Conservation (phyloP, 1,140 invertebrate species). For the Xylocopa sonorina region DNA sequence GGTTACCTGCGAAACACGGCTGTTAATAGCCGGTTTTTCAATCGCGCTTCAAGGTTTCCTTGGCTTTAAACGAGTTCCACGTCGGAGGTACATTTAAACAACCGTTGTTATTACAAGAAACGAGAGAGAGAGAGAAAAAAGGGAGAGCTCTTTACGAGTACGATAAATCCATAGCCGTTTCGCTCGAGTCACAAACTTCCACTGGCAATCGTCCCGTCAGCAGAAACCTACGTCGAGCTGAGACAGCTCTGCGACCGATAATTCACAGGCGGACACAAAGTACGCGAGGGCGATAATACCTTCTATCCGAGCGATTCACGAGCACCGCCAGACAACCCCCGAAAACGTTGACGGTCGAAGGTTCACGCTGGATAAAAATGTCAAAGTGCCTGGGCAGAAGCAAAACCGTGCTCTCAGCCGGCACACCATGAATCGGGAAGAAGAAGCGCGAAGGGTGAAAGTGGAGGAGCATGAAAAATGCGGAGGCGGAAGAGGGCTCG, state of each 20-base stretch:
- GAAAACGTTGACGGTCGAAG: neutral
- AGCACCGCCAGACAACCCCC: neutral
- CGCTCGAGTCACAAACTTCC: neutral
- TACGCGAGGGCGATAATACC: neutral
- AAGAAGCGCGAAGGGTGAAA: neutral
- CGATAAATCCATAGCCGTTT: neutral
- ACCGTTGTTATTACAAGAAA: neutral
- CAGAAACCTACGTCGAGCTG: neutral
- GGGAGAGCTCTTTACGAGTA: too few species aligned
- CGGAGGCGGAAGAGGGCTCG: neutral
- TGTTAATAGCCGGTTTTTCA: constrained; percentile 15
- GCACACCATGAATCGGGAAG: neutral
- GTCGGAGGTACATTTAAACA: neutral
- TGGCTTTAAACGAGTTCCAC: constrained; percentile 2
- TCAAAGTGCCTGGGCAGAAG: neutral
- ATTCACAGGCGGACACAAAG: neutral
- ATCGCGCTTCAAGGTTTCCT: neutral
- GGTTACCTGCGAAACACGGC: constrained; percentile 28
- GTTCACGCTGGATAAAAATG: constrained; percentile 2
- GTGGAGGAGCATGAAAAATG: neutral
- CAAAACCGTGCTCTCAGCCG: neutral
- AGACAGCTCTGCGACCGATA: neutral
- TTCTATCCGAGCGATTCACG: neutral
- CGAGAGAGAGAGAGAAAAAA: neutral
- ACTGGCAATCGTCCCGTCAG: neutral